These are phyloP conservation scores for Diceros bicornis DNA, from an alignment of 2,797 vertebrate species.

Conservation along the genomic window DNA sequence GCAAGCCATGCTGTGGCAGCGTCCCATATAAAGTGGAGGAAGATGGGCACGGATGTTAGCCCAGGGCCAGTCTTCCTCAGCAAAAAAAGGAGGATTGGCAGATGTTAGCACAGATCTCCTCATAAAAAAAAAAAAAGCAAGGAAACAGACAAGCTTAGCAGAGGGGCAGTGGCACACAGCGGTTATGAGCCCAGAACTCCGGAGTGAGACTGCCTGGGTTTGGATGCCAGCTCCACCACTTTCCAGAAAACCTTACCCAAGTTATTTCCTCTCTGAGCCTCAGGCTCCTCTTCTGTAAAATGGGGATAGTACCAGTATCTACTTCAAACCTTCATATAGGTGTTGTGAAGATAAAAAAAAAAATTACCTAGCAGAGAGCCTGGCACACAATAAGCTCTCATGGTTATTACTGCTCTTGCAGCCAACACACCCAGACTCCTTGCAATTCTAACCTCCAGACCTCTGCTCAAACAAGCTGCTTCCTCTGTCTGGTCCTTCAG, in stretches of 20 bases:
- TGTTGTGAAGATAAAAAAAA: neutral
- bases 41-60: too few relatives aligned
- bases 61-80: too few relatives aligned
- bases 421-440: neutral
- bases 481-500: neutral
- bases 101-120: too few relatives aligned
- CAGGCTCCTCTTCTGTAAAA: neutral
- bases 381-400: neutral
- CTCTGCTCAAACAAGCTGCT: neutral
- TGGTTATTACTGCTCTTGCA: neutral
- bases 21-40: too few relatives aligned
- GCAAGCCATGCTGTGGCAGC: too few relatives aligned
- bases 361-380: slow-evolving; percentile 17
- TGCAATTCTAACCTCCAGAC: neutral
- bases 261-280: neutral
- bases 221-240: neutral
- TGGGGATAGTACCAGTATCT: neutral
- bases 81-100: too few relatives aligned
- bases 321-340: neutral
- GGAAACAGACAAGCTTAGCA: neutral
- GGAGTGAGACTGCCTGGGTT: neutral
- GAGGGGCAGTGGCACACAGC: neutral
- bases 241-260: slow-evolving; percentile 17
- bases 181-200: slow-evolving; percentile 12
- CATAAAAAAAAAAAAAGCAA: neutral